phyloP scores from a whole-genome alignment of 2,113 vertebrate genomes.

The Lonchura striata region DNA sequence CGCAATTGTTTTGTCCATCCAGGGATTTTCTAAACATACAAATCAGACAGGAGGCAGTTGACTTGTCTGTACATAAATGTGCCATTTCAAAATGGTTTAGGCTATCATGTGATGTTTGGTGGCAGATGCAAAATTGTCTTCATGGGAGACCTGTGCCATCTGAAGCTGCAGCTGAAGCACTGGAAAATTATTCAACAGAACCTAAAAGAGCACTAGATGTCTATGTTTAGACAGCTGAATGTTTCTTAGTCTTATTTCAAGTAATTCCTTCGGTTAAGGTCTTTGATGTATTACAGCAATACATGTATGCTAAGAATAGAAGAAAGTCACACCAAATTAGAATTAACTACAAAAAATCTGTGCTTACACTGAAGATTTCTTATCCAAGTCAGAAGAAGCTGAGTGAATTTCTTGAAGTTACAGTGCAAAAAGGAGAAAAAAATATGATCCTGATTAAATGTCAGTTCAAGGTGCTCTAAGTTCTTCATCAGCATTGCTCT shows the following conservation, averaged over 20 bases:
- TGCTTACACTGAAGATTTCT: not conserved
- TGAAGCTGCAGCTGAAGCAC: not conserved
- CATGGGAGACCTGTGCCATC: not conserved
- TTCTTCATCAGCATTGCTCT: not conserved
- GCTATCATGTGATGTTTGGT: not conserved
- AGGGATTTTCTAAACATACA: not conserved
- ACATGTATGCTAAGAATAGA: not conserved
- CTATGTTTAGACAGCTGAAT: not conserved
- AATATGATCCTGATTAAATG: constrained; percentile 1
- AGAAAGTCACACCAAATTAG: not conserved
- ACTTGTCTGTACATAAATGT: not conserved
- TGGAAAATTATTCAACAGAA: not conserved
- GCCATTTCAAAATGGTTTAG: not conserved
- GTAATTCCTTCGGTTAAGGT: not conserved
- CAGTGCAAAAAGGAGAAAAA: not conserved
- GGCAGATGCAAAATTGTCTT: not conserved
- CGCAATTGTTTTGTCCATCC: not conserved
- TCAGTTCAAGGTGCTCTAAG: not conserved
- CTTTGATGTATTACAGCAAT: not conserved
- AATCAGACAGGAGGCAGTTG: not conserved
- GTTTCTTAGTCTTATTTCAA: not conserved
- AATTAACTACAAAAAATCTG: not conserved
- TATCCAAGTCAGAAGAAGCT: not conserved
- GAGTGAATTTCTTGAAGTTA: not conserved
- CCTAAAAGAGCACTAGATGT: not conserved